Percentiles rank a stretch among this genome's conserved stretches.
These are phyloP conservation scores for Trematomus bernacchii DNA, from an alignment of 2,797 vertebrate species.

Conservation along the genomic window DNA sequence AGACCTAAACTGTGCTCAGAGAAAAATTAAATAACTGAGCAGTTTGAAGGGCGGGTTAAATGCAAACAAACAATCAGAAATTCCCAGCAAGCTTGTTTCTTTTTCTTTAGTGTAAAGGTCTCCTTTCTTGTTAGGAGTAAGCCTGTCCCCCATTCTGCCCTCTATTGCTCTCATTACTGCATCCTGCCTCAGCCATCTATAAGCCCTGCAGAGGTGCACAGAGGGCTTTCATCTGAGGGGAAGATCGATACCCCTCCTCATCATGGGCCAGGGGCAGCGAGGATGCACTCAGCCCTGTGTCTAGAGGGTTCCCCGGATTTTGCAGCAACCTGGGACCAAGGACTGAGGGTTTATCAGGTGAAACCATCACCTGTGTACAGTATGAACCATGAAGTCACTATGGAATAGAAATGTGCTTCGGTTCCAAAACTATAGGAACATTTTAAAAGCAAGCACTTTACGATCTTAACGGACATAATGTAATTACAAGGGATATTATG, in stretches of 20 bases:
- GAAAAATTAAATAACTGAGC: conserved; percentile 32
- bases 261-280: conserved; percentile 67
- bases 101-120: conserved; percentile 59
- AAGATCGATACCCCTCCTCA: conserved; percentile 79
- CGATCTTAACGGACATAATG: background rate
- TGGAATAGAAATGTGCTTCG: conserved; percentile 8
- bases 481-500: background rate
- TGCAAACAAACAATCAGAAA: conserved; percentile 34
- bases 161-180: conserved; percentile 72
- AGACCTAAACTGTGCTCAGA: conserved; percentile 44
- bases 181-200: conserved; percentile 64
- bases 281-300: conserved; percentile 74
- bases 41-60: conserved; percentile 36
- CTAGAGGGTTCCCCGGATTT: conserved; percentile 54
- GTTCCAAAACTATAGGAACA: background rate
- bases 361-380: conserved; percentile 29
- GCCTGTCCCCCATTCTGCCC: conserved; percentile 49
- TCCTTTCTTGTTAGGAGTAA: conserved; percentile 67
- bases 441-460: background rate
- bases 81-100: conserved; percentile 41
- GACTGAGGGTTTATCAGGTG: conserved; percentile 39
- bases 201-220: conserved; percentile 68
- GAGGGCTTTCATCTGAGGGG: conserved; percentile 70
- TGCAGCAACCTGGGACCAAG: conserved; percentile 40
- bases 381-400: conserved; percentile 7